Conservation (phyloP, 2,888 invertebrate genomes). For the Drosophila infuscata region DNA sequence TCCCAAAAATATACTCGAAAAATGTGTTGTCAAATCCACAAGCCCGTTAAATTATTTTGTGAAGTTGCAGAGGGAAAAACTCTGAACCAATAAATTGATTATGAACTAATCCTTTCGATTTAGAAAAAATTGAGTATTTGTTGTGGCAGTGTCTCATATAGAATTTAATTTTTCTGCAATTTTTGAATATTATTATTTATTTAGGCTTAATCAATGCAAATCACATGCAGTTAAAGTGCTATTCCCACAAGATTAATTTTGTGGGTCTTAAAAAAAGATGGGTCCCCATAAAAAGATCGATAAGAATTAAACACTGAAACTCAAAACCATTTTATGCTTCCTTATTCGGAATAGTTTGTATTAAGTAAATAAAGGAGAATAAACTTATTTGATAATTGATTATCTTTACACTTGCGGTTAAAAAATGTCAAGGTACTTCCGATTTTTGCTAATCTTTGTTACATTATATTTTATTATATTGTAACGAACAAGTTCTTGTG, state of each 20-base stretch:
- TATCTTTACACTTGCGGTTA: neutral
- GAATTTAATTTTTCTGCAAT: neutral
- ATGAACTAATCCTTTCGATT: slow-evolving; percentile 18
- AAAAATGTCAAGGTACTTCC: neutral
- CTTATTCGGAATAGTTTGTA: neutral
- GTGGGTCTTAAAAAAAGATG: neutral
- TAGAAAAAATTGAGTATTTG: neutral
- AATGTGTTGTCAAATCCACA: slow-evolving; percentile 12
- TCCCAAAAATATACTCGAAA: slow-evolving; percentile 2
- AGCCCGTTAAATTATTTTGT: slow-evolving; percentile 19
- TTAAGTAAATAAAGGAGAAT: neutral
- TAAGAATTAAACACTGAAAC: neutral
- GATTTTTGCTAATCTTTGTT: neutral
- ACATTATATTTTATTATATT: neutral
- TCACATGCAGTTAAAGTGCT: neutral
- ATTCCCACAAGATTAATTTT: neutral
- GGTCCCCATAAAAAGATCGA: neutral
- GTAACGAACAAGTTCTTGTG: neutral
- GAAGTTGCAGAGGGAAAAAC: slow-evolving; percentile 8
- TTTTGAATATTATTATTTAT: neutral
- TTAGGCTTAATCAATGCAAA: neutral
- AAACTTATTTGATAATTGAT: neutral
- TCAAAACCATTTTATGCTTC: neutral
- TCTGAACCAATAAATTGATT: slow-evolving; percentile 7
- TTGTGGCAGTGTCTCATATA: neutral